These are phyloP conservation scores for Hippocampus zosterae DNA, from an alignment of 2,113 vertebrate genomes.

Conservation along the genomic window DNA sequence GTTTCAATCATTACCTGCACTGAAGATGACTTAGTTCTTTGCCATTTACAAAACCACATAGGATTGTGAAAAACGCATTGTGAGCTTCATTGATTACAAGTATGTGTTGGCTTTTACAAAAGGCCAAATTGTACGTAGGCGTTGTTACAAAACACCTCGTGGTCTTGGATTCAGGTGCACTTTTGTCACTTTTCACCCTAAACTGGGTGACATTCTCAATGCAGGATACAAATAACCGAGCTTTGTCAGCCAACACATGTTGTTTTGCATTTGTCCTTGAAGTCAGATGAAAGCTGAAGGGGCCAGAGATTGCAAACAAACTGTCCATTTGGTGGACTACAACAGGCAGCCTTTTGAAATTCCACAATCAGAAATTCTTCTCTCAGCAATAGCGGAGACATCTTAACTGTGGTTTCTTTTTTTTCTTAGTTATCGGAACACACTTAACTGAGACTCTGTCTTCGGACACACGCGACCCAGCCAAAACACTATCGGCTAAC, in stretches of 20 bases:
- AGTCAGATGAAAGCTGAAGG: neutral
- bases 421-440: neutral
- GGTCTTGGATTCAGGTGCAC: neutral
- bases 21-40: neutral
- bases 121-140: neutral
- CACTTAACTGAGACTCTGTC: neutral
- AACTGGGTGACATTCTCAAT: neutral
- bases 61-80: too few relatives aligned
- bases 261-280: neutral
- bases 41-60: neutral
- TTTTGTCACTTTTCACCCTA: neutral
- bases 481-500: neutral
- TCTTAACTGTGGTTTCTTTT: neutral
- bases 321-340: neutral
- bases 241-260: neutral
- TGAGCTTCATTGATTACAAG: neutral
- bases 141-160: neutral
- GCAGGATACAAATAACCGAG: neutral
- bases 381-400: neutral
- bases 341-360: neutral
- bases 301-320: neutral
- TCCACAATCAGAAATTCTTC: neutral
- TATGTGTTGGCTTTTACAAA: neutral
- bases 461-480: neutral
- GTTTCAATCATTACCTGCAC: too few relatives aligned